Conservation (phyloP, 2,797 vertebrate genomes). For the Meda fulgida region DNA sequence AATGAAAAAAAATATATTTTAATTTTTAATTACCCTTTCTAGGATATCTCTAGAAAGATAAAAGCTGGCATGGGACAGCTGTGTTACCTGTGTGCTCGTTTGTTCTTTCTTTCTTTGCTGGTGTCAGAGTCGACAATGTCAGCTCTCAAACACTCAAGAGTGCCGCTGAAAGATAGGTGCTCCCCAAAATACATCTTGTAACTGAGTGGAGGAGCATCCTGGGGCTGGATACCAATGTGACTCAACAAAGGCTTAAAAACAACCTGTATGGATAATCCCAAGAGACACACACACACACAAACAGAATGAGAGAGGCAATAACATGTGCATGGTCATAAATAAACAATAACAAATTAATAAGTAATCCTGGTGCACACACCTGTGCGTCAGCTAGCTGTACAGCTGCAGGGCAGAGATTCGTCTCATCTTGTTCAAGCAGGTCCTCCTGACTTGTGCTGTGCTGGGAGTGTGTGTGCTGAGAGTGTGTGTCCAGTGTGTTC, state of each 20-base stretch:
- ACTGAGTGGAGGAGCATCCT: conserved; percentile 91
- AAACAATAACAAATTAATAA: not conserved
- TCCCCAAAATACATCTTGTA: conserved; percentile 99
- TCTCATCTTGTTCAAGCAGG: conserved; percentile 91
- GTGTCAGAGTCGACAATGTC: conserved; percentile 99
- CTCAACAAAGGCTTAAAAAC: conserved; percentile 96
- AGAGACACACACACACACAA: conserved; percentile 12
- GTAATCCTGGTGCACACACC: conserved; percentile 71
- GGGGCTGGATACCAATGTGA: conserved; percentile 94
- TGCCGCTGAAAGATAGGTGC: conserved; percentile 96
- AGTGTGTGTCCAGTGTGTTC: conserved; percentile 95
- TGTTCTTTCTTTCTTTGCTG: conserved; percentile 94
- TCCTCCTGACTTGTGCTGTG: conserved; percentile 97
- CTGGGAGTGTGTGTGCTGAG: conserved; percentile 90
- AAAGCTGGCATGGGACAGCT: not conserved
- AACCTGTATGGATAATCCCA: conserved; percentile 77
- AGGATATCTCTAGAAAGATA: not conserved
- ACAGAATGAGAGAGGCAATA: not conserved
- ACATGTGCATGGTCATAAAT: not conserved
- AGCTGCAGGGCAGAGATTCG: conserved; percentile 93
- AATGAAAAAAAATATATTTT: no score
- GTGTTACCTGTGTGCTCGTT: conserved; percentile 87
- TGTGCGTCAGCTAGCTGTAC: conserved; percentile 97
- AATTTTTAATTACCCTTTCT: no score
- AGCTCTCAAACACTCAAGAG: conserved; percentile 93